These are phyloP conservation scores for Sorex maritimensis DNA, from an alignment of 2,797 vertebrate genomes.

Conservation along the genomic window DNA sequence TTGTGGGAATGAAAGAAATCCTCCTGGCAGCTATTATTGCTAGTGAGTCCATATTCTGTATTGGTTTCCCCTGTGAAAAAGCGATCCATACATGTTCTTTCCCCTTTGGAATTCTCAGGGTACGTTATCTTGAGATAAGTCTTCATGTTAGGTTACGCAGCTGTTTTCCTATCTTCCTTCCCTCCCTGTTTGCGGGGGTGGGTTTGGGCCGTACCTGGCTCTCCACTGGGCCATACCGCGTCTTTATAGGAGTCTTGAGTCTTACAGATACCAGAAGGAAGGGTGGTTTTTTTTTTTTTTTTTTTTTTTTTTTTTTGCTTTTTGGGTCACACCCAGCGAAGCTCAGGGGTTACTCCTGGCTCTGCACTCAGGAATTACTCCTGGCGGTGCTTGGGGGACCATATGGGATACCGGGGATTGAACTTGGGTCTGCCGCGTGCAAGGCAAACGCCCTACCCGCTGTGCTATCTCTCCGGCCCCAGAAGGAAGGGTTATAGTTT, in stretches of 20 bases:
- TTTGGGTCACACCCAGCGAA: too few species aligned
- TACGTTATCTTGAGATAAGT: neutral
- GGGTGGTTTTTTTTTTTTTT: neutral
- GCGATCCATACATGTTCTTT: neutral
- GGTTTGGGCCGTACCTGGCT: too few species aligned
- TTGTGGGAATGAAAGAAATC: neutral
- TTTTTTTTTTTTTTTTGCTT: too few species aligned
- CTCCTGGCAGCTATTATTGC: neutral
- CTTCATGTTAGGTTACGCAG: constrained; percentile 1
- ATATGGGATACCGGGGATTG: too few species aligned
- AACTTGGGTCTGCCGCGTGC: too few species aligned
- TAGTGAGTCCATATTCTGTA: neutral
- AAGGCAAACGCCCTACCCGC: neutral
- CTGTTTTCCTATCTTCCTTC: neutral
- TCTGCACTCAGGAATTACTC: too few species aligned
- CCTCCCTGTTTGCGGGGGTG: too few species aligned
- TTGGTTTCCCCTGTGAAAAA: constrained; percentile 22
- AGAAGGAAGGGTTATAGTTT: neutral
- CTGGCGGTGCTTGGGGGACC: too few species aligned
- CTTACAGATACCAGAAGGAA: neutral
- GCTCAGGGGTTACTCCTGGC: too few species aligned
- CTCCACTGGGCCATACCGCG: too few species aligned
- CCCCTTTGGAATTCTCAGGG: constrained; percentile 29
- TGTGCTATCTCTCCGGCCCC: too few species aligned
- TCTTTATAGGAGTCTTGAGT: neutral